These are phyloP conservation scores for Entomobrya multifasciata DNA, from an alignment of 2,888 invertebrate genomes.

Conservation along the genomic window DNA sequence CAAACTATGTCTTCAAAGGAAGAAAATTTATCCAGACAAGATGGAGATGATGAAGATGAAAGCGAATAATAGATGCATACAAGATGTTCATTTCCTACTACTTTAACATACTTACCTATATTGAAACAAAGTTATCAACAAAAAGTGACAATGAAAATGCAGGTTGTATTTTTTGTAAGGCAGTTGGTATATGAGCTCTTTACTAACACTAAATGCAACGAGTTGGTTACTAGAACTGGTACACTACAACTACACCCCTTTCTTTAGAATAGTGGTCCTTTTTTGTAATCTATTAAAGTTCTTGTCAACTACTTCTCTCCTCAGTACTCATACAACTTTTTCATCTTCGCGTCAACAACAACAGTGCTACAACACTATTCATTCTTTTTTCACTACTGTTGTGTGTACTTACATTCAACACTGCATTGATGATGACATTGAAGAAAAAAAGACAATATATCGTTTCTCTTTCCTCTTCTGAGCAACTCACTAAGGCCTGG, in stretches of 20 bases:
- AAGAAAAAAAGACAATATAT: constrained; percentile 42
- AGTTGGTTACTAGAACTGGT: constrained; percentile 33
- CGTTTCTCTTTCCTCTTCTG: too few relatives aligned
- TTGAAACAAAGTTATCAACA: background rate
- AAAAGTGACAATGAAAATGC: constrained; percentile 37
- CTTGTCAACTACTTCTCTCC: constrained; percentile 47
- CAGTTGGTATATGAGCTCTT: constrained; percentile 34
- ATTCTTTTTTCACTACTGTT: too few relatives aligned
- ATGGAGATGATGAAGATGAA: background rate
- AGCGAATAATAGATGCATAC: constrained; percentile 1
- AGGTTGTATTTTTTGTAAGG: background rate
- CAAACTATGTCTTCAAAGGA: constrained; percentile 39
- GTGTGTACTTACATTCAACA: too few relatives aligned
- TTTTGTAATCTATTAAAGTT: constrained; percentile 52
- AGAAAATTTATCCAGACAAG: constrained; percentile 37
- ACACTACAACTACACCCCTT: background rate
- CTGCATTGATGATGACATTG: constrained; percentile 41
- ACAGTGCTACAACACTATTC: constrained; percentile 40
- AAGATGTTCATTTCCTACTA: background rate
- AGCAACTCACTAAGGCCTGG: too few relatives aligned
- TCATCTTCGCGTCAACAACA: constrained; percentile 42
- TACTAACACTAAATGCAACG: constrained; percentile 44
- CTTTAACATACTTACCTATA: constrained; percentile 14
- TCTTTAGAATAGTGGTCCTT: constrained; percentile 19
- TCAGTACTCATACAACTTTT: constrained; percentile 39